A percentile compares a stretch with the other conserved stretches of the same genome.
Evolutionary conservation across 2,888 invertebrate genomes (phyloP).

Genomic region (Dexiosoma caninum): DNA sequence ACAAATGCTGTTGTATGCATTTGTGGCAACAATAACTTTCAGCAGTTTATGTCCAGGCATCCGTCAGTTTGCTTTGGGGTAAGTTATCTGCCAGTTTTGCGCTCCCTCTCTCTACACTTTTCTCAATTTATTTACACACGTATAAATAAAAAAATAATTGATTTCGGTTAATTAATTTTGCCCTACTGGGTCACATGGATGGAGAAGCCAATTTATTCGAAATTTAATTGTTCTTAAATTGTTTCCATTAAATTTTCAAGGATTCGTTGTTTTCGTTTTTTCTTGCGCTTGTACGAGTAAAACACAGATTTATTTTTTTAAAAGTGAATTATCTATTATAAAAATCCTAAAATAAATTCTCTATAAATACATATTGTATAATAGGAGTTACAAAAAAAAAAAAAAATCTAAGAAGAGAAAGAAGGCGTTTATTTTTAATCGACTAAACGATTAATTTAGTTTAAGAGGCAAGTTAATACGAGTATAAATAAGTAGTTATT

Average conservation of each 20-base stretch:
- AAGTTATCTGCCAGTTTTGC: constrained; percentile 62
- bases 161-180: constrained; percentile 33
- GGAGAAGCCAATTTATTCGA: not conserved
- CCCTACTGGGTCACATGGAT: not conserved
- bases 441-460: constrained; percentile 2
- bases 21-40: constrained; percentile 53
- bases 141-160: not conserved
- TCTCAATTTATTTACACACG: not conserved
- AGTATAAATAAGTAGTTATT: constrained; percentile 31
- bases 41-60: constrained; percentile 68
- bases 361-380: constrained; percentile 34
- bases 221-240: not conserved
- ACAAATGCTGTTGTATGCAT: constrained; percentile 61
- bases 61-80: constrained; percentile 69
- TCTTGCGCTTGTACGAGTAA: not conserved
- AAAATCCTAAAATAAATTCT: constrained; percentile 13
- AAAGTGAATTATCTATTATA: constrained; percentile 16
- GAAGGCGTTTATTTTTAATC: constrained; percentile 9
- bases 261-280: constrained; percentile 45
- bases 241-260: not conserved
- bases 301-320: constrained; percentile 49
- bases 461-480: not conserved
- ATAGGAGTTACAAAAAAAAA: constrained; percentile 2
- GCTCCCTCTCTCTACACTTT: not conserved
- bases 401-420: not conserved